A percentile compares a stretch with the other conserved stretches of the same genome.
These are phyloP conservation scores for Synanthedon myopaeformis DNA, from an alignment of 2,888 invertebrate genomes.

Conservation along the genomic window DNA sequence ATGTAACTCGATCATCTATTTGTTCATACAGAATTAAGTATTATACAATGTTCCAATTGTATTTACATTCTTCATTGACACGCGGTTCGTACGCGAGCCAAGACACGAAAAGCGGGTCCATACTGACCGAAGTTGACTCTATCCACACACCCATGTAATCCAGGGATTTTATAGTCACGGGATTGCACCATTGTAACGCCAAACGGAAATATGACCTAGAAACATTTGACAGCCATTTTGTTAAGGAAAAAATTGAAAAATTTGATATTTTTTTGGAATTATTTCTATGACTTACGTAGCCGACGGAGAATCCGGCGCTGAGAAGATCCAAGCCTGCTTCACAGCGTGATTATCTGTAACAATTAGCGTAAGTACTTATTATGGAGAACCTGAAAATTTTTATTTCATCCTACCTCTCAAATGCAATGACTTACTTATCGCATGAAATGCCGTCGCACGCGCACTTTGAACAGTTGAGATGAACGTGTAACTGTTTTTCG, in stretches of 20 bases:
- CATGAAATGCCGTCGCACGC: slow-evolving; percentile 36
- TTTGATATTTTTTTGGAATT: too few relatives aligned
- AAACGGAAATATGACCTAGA: slow-evolving; percentile 37
- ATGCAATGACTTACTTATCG: slow-evolving; percentile 24
- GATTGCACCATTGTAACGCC: slow-evolving; percentile 35
- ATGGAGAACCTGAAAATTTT: neutral
- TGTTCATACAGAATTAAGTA: too few relatives aligned
- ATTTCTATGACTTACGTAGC: slow-evolving; percentile 28
- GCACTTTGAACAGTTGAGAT: slow-evolving; percentile 26
- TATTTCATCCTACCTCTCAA: too few relatives aligned
- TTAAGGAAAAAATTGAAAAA: too few relatives aligned
- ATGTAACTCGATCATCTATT: too few relatives aligned
- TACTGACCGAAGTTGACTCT: slow-evolving; percentile 33
- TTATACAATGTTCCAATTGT: neutral
- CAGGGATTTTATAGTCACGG: slow-evolving; percentile 13
- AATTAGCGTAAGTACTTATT: neutral
- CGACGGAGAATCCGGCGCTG: slow-evolving; percentile 40
- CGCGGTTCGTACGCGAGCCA: slow-evolving; percentile 72
- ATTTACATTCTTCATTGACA: neutral
- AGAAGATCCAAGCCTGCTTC: slow-evolving; percentile 51
- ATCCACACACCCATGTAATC: slow-evolving; percentile 44
- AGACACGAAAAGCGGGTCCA: slow-evolving; percentile 75
- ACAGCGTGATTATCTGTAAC: slow-evolving; percentile 23
- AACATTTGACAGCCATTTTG: neutral
- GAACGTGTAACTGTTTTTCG: slow-evolving; percentile 28